Evolutionary conservation across 37 sponge, comb jelly and placozoan genomes (phyloP).

Genomic region (Bolinopsis microptera): DNA sequence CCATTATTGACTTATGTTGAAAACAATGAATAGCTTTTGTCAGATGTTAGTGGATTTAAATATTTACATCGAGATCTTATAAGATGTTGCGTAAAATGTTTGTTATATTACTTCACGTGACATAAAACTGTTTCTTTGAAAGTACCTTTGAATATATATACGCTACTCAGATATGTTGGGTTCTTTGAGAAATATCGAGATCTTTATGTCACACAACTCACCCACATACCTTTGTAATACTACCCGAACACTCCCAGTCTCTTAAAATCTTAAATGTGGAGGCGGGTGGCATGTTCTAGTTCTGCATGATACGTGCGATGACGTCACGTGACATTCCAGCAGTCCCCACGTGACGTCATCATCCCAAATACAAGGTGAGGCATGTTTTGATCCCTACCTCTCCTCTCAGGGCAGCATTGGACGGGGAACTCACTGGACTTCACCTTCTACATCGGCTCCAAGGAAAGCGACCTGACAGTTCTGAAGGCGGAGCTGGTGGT

Average conservation of each 20-base stretch:
- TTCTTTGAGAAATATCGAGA: background rate
- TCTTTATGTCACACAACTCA: background rate
- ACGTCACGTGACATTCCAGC: background rate
- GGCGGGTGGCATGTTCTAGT: conserved; percentile 61
- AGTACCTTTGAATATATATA: no score
- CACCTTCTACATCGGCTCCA: conserved; percentile 39
- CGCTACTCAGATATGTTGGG: background rate
- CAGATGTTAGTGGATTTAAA: background rate
- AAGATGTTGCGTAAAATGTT: no score
- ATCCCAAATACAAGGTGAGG: background rate
- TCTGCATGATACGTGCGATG: conserved; percentile 34
- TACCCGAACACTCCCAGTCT: background rate
- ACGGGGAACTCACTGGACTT: conserved; percentile 1
- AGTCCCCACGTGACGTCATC: background rate
- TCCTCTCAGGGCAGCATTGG: conserved; percentile 30
- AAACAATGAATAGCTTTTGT: background rate
- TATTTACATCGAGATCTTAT: background rate
- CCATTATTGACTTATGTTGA: background rate
- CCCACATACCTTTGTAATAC: background rate
- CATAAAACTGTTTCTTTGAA: background rate
- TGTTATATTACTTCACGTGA: background rate
- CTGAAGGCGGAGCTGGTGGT: conserved; percentile 39
- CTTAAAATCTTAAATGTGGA: background rate
- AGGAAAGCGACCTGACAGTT: conserved; percentile 30
- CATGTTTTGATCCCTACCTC: conserved; percentile 23